Conservation (phyloP, 2,797 vertebrate genomes). For the Decapterus maruadsi region DNA sequence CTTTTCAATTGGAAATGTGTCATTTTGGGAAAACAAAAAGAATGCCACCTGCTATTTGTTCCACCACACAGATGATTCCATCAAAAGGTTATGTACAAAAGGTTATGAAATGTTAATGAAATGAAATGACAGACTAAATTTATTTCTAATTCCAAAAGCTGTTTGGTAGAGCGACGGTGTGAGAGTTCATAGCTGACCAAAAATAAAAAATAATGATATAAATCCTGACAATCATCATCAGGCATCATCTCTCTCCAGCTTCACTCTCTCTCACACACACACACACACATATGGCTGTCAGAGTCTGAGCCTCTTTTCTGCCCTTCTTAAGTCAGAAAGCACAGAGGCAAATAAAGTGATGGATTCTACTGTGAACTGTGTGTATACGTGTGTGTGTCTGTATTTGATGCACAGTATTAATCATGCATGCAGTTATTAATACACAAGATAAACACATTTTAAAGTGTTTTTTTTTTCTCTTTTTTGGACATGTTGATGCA, state of each 20-base stretch:
- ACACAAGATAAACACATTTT: neutral
- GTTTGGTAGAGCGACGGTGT: neutral
- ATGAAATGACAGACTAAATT: constrained; percentile 14
- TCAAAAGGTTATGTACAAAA: constrained; percentile 26
- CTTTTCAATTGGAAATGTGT: constrained; percentile 30
- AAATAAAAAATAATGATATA: constrained; percentile 12
- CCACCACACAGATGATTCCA: constrained; percentile 2
- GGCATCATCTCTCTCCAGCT: neutral
- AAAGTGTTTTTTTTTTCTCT: neutral
- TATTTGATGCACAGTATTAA: neutral
- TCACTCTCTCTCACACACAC: neutral
- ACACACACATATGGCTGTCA: neutral
- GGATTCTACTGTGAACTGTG: constrained; percentile 37
- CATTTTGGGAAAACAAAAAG: constrained; percentile 14
- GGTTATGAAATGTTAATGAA: constrained; percentile 24
- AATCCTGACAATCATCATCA: neutral
- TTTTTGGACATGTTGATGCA: neutral
- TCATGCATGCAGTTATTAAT: neutral
- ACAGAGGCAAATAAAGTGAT: constrained; percentile 41
- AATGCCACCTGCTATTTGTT: constrained; percentile 20
- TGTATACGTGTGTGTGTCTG: constrained; percentile 2
- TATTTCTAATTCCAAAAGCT: neutral
- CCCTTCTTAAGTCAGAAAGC: constrained; percentile 21
- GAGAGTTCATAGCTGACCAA: neutral
- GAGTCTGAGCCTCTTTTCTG: neutral